Evolutionary conservation across 2,888 invertebrate genomes (phyloP), one percentile per base, ranked within the genome.

Genomic region (Monochamus alternatus): DNA sequence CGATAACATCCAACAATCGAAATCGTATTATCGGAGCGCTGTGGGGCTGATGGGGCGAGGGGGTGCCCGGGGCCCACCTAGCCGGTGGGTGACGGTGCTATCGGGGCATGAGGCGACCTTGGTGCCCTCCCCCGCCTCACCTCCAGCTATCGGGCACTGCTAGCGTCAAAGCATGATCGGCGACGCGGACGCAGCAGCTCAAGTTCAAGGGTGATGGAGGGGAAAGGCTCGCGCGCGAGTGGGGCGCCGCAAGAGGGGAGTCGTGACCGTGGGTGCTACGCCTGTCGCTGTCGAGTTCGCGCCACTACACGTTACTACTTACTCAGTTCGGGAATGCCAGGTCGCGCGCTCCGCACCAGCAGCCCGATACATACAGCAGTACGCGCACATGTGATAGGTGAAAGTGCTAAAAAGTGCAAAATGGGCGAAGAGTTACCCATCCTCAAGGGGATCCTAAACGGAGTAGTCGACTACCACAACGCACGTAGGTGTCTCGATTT

Each of bases 401-500:
- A 86, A 85, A 85, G 86, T 86, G 85, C 75, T 78, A 75, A 75
- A 78, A 76, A 84, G 85, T 86, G 85, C 84, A 92, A 91, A 91
- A 96, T 96, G 96, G 94, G 93, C 89, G 96, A 96, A 92, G 96
- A 96, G 91, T 92, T 96, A 90, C 96, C 96, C 86, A 96, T 96
- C 88, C 93, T 96, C 81, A 96, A 96, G 90, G 95, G 96, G 88
- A 96, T 96, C 90, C 93, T 96, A 85, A 96, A 96, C 89, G 96
- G 96, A 88, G 95, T 95, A 88, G 95, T 96, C 89, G 94, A 95
- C 90, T 96, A 96, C 90, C 96, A 96, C 90, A 96, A 96, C 93
- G 96, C 96, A 92, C 96, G 96, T 96, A 96, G 90, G 96, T 96
- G 80, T 85, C 74, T 55, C 51, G 69, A 73, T 67, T 78, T 74